Conservation (phyloP, 2,797 vertebrate genomes). For the Dipus sagitta region DNA sequence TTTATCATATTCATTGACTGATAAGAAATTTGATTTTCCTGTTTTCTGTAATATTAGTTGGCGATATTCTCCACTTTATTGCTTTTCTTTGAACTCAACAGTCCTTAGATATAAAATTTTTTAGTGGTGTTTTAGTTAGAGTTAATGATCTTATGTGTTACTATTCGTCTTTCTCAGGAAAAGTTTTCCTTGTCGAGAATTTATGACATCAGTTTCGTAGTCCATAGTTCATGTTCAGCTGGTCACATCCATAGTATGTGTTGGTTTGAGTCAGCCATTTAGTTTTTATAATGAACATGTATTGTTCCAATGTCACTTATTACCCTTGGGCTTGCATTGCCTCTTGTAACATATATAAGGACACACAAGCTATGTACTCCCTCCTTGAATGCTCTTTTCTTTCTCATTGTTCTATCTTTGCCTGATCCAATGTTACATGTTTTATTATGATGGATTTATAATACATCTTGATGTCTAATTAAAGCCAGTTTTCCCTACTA, state of each 20-base stretch:
- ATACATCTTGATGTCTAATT: neutral
- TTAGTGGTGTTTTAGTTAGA: neutral
- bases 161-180: neutral
- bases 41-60: neutral
- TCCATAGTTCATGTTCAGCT: neutral
- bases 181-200: neutral
- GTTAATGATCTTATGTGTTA: neutral
- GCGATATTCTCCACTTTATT: neutral
- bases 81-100: neutral
- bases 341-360: neutral
- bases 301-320: neutral
- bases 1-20: neutral
- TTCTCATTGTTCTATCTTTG: neutral
- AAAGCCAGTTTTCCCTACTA: neutral
- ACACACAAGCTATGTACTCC: neutral
- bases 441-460: neutral
- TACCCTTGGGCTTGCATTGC: neutral
- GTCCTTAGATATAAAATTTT: neutral
- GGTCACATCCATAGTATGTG: neutral
- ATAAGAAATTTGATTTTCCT: neutral
- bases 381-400: neutral
- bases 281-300: conserved; percentile 7
- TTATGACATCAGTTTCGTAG: neutral
- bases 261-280: neutral
- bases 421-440: neutral